Evolutionary conservation across 2,113 vertebrate species (phyloP).

Genomic region (Lycaon pictus): DNA sequence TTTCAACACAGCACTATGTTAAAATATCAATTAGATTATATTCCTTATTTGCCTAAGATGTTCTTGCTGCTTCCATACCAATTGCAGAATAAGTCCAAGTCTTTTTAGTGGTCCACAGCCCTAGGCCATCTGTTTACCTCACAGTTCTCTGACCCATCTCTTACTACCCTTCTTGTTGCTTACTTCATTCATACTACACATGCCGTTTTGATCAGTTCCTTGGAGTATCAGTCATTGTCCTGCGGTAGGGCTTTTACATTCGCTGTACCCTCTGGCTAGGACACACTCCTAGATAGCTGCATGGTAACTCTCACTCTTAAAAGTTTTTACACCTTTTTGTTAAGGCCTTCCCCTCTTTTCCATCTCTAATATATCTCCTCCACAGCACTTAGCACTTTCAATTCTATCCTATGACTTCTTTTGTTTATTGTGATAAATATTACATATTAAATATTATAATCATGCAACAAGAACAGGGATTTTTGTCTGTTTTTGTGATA

Average conservation of each 20-base stretch:
- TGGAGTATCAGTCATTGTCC: neutral
- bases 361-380: conserved; percentile 23
- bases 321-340: neutral
- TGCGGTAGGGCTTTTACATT: neutral
- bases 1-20: neutral
- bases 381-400: neutral
- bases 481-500: neutral
- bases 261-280: neutral
- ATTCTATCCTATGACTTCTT: neutral
- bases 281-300: neutral
- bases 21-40: neutral
- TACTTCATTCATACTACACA: neutral
- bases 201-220: neutral
- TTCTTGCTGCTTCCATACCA: neutral
- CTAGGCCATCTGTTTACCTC: neutral
- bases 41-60: neutral
- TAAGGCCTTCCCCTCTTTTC: neutral
- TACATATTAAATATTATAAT: neutral
- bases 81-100: neutral
- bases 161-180: neutral
- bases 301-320: neutral
- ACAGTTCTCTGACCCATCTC: neutral
- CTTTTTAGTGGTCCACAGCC: neutral
- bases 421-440: neutral
- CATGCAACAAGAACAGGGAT: neutral